Base-by-base conservation (phyloP, 2,113 vertebrate genomes). In the Myotis davidii region DNA sequence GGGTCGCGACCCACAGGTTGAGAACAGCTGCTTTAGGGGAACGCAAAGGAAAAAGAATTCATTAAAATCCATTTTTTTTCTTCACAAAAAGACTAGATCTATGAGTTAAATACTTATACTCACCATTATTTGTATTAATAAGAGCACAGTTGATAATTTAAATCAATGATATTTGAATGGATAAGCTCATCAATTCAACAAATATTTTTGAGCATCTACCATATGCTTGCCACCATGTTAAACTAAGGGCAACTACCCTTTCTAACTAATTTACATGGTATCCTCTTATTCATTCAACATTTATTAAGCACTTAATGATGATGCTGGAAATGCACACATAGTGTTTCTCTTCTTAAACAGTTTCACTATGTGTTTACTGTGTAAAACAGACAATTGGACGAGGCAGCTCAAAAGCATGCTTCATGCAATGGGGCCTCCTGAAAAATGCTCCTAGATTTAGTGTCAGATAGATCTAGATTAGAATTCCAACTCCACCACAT, bases 151-250 rank as follows among this genome's bases (percentile, higher is more conserved):
- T 23, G 50, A 50, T 88, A 97, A 84, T 79, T 65, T 89, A 96
- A 94, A 25, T 94, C 48, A 94, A 90, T 9, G 79, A 42, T 42
- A 84, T 64, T 77, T 74, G 54, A 91, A 56, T 76, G 48, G 65
- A 77, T 67, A 88, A 85, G 65, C 50, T 86, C 74, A 95, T 88
- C 48, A 88, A 89, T 37, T 78, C 90, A 97, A 67, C 52, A 84
- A 85, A 45, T 74, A 96, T 81, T 93, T 94, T 34, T 74, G 10
- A 88, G 32, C 10, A 72, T 34, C 25, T 90, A 85, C 16, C 39
- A 76, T 64, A 72, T 29, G 45, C 50, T 61, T 76, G 18, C 29
- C 39, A 70, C n/a, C 64, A 9, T 94, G 82, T 42, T 90, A 91
- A 95, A n/a, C 9, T 79, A 45, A 91, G 27, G 39, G 59, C 64